Base-by-base conservation (phyloP, 2,113 vertebrate species). In the Oreochromis tanganicae region DNA sequence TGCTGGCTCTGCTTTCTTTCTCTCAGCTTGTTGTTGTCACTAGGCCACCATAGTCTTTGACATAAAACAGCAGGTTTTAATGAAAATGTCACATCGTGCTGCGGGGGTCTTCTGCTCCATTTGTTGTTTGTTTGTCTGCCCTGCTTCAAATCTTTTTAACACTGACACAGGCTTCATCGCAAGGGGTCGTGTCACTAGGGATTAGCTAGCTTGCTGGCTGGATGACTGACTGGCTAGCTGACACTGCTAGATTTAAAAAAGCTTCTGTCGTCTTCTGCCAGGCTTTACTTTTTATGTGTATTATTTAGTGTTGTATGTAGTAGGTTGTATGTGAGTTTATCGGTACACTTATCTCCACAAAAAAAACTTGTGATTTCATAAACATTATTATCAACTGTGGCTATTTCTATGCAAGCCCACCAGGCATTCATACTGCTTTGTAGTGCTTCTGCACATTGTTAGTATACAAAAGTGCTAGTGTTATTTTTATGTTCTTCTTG, bases 121-220 rank as follows among this genome's bases (percentile, higher is more conserved):
- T 56, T 27, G 32, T 73, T 8, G 2, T 24, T 63, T 81, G 57
- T 80, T 57, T 82, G 9, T 87, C 83, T 80, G 56, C 82, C 50
- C n/a, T 5, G 19, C 61, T 83, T 90, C 36, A 7, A 87, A 91
- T 87, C 38, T 55, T 87, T 93, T 90, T 86, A 91, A 81, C 84
- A 81, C 81, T n/a, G 92, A 93, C 0, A n/a, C 34, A 13, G 48
- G 13, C n/a, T 29, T 83, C 68, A 24, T 82, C 11, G 48, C 59
- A 85, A 43, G 79, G 87, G 84, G 57, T 73, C 9, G 8, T n/a
- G 83, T 91, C 90, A 82, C 32, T 2, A 12, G 16, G n/a, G 29
- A 90, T 94, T 88, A 91, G 19, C 41, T 10, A 17, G n/a, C 34
- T 68, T 11, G 43, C 16, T 24, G 24, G 87, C 80, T 87, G 8